Evolutionary conservation across 1,140 invertebrate genomes (phyloP), one percentile per base, ranked within the genome.

Genomic region (Cotesia typhae): DNA sequence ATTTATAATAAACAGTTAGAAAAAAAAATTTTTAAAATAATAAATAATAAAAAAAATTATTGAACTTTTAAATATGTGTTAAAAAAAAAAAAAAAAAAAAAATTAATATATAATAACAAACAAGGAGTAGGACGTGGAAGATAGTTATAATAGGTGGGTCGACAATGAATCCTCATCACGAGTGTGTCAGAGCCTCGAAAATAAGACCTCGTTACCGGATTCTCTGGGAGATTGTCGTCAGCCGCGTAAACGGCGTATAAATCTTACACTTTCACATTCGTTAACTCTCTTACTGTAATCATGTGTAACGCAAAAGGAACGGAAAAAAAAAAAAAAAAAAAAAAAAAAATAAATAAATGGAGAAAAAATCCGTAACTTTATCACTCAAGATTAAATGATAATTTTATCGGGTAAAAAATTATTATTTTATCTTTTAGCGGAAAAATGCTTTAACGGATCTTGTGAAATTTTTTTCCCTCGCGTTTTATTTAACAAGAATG

Each of bases 131-230:
- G 41, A 47, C 41, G 41, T 47, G 41, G 41, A 9, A 47, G 6
- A 47, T 47, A 47, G 41, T 47, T 47, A 47, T 47, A 47, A 47
- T 47, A 47, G 41, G 41, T 47, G 41, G 41, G 41, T 66, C 60
- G 66, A 71, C 73, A 71, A 75, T 52, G 74, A 75, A 75, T 72
- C 63, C 63, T 71, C 66, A 69, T 65, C 55, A 70, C 52, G 38
- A 38, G 67, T 74, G 72, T 70, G 60, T 65, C 61, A 35, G n/a
- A 38, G 72, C 41, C 55, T 38, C 66, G 37, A 72, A 75, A 65
- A 71, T 71, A 68, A 75, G 71, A 57, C 55, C 74, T 75, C 74
- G 74, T 75, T 75, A 75, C 74, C 51, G 71, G 71, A 75, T 75
- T 75, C 71, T 59, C 68, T 9, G 10, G 6, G 63, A 70, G 72